These are phyloP conservation scores for Notodonta dromedarius DNA, from an alignment of 2,888 invertebrate genomes.

Conservation along the genomic window DNA sequence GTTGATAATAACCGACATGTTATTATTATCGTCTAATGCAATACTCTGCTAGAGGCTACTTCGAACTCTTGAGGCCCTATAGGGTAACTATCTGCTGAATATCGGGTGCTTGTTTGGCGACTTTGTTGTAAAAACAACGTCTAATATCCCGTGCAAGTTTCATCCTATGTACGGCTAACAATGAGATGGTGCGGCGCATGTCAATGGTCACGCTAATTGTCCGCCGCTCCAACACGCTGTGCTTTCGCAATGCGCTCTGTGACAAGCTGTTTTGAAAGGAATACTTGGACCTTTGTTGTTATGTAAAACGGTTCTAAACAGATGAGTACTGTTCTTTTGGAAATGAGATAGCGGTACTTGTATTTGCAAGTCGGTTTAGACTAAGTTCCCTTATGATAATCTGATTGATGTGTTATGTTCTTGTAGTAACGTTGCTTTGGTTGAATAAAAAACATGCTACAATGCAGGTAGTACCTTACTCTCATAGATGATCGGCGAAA, in stretches of 20 bases:
- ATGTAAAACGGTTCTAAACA: neutral
- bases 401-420: no score
- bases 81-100: no score
- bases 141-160: neutral
- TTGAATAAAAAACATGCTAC: no score
- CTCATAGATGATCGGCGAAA: no score
- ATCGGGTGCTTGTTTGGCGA: no score
- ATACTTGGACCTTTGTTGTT: slow-evolving; percentile 3
- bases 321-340: slow-evolving; percentile 3
- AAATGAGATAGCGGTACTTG: slow-evolving; percentile 4
- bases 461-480: no score
- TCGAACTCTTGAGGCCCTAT: neutral
- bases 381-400: neutral
- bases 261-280: slow-evolving; percentile 5
- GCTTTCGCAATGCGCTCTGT: slow-evolving; percentile 4
- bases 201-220: slow-evolving; percentile 6
- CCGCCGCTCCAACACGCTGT: neutral
- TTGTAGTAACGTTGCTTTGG: no score
- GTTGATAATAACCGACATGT: neutral
- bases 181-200: neutral
- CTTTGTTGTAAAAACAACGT: neutral
- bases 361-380: neutral
- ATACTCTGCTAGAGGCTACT: neutral
- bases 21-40: neutral
- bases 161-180: slow-evolving; percentile 3